Conservation (phyloP, 2,888 invertebrate species). For the Falcaria lacertinaria region DNA sequence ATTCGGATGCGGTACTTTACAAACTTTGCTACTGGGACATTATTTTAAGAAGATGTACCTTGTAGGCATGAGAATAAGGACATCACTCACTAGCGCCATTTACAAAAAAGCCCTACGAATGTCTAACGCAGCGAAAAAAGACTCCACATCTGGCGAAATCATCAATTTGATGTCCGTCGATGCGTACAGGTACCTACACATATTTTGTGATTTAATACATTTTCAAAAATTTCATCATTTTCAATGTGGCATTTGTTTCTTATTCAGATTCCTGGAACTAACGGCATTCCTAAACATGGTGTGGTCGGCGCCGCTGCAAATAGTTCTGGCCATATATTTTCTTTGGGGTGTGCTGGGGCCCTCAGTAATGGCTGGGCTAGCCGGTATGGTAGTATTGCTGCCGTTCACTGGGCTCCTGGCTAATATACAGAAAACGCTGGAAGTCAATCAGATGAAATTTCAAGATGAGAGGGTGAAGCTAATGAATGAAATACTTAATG, state of each 20-base stretch:
- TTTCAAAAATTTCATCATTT: no score
- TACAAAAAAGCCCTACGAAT: conserved; percentile 88
- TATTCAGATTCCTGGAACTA: conserved; percentile 83
- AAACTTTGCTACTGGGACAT: conserved; percentile 89
- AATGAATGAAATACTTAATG: conserved; percentile 92
- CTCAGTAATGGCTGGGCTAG: conserved; percentile 92
- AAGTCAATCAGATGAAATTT: conserved; percentile 89
- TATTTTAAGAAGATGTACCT: conserved; percentile 91
- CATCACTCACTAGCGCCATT: conserved; percentile 87
- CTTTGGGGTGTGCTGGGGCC: conserved; percentile 86
- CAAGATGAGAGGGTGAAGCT: conserved; percentile 92
- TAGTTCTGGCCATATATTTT: conserved; percentile 86
- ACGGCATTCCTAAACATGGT: conserved; percentile 88
- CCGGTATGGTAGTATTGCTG: conserved; percentile 92
- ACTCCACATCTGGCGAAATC: conserved; percentile 90
- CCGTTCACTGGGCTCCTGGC: conserved; percentile 90
- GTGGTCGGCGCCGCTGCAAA: conserved; percentile 92
- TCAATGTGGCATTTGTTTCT: no score
- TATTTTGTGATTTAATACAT: no score
- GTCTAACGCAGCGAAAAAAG: conserved; percentile 85
- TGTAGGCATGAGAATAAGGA: conserved; percentile 89
- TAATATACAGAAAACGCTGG: conserved; percentile 83
- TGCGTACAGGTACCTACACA: conserved; percentile 83
- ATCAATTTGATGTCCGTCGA: conserved; percentile 93
- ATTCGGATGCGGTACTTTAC: conserved; percentile 83